phyloP scores from a whole-genome alignment of 2,888 invertebrate genomes.

The Pseudoips prasinana region DNA sequence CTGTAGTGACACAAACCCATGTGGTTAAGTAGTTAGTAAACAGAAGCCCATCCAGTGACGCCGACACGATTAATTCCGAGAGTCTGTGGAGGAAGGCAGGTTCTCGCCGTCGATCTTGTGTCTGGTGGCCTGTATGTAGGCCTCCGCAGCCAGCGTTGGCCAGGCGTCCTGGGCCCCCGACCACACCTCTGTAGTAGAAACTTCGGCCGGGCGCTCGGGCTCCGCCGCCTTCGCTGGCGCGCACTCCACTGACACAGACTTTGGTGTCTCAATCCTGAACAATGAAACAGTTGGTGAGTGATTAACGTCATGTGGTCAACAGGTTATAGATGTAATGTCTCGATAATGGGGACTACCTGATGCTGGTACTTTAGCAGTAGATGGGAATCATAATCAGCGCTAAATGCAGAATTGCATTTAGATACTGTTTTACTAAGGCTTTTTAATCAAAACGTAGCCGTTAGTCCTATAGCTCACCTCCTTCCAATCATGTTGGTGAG shows the following conservation, averaged over 20 bases:
- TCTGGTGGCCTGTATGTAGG: slow-evolving; percentile 66
- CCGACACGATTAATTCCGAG: slow-evolving; percentile 58
- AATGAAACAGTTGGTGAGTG: neutral
- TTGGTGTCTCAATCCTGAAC: slow-evolving; percentile 72
- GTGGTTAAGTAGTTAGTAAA: too few relatives aligned
- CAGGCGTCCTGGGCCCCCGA: slow-evolving; percentile 49
- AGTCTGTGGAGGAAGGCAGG: slow-evolving; percentile 73
- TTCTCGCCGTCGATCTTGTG: slow-evolving; percentile 76
- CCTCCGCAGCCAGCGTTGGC: slow-evolving; percentile 65
- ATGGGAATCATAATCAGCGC: too few relatives aligned
- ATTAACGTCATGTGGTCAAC: neutral
- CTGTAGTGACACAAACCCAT: too few relatives aligned
- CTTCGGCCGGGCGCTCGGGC: slow-evolving; percentile 69
- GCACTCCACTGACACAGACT: slow-evolving; percentile 69
- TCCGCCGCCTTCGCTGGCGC: slow-evolving; percentile 50
- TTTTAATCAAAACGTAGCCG: too few relatives aligned
- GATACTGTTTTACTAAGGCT: too few relatives aligned
- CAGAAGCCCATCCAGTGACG: too few relatives aligned
- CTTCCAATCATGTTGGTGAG: too few relatives aligned
- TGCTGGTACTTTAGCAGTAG: too few relatives aligned
- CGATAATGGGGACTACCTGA: too few relatives aligned
- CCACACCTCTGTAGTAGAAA: slow-evolving; percentile 71
- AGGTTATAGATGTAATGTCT: too few relatives aligned
- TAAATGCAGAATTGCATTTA: too few relatives aligned
- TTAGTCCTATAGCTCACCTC: too few relatives aligned